Percentiles rank a stretch among this genome's conserved stretches.
These are phyloP conservation scores for Magallana nippona DNA, from an alignment of 2,888 invertebrate species.

Conservation along the genomic window DNA sequence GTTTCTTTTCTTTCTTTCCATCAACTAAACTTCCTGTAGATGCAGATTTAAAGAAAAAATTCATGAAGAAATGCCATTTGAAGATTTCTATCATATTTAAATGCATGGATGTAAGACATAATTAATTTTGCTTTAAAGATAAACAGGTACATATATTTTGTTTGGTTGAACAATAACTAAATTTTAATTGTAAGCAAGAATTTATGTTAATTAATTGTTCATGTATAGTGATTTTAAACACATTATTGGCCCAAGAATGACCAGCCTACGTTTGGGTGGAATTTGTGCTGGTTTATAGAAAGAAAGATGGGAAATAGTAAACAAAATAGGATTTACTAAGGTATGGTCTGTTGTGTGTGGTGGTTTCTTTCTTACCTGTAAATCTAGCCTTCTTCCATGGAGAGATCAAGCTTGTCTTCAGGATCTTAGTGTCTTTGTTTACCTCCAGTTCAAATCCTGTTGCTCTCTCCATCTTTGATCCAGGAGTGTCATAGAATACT, in stretches of 20 bases:
- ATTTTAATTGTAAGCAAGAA: no score
- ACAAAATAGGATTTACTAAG: no score
- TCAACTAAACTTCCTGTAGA: slow-evolving; percentile 59
- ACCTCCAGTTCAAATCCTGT: slow-evolving; percentile 79
- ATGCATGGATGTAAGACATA: no score
- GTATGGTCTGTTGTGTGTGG: background rate
- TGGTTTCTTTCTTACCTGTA: slow-evolving; percentile 67
- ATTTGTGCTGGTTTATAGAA: background rate
- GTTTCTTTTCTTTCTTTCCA: slow-evolving; percentile 59
- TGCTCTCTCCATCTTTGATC: slow-evolving; percentile 86
- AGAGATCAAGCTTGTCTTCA: slow-evolving; percentile 68
- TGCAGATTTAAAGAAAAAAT: background rate
- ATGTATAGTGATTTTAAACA: no score
- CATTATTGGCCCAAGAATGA: no score
- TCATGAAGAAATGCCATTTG: background rate
- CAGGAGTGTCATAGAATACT: slow-evolving; percentile 89
- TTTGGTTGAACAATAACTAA: no score
- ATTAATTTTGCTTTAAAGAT: no score
- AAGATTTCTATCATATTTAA: no score
- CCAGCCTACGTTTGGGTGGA: no score
- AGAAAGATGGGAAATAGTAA: background rate
- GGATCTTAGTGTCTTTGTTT: slow-evolving; percentile 65
- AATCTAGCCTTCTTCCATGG: slow-evolving; percentile 77
- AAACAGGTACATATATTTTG: no score
- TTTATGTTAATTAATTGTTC: no score